A percentile compares a stretch with the other conserved stretches of the same genome.
phyloP scores from a whole-genome alignment of 2,113 vertebrate genomes.

The Protomyctophum bolini region DNA sequence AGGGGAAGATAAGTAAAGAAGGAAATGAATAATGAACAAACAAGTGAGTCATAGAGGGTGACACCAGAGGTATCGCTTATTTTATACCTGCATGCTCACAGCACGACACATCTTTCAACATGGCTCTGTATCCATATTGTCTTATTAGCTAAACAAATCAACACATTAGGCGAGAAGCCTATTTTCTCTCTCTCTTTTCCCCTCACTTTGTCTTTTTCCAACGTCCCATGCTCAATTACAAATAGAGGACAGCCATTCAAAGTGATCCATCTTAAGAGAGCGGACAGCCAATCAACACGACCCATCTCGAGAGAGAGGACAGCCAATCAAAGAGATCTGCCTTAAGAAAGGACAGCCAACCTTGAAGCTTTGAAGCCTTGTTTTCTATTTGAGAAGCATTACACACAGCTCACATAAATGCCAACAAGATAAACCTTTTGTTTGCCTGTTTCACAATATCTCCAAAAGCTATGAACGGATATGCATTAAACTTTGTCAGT shows the following conservation, averaged over 20 bases:
- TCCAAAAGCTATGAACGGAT: no score
- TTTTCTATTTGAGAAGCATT: conserved; percentile 53
- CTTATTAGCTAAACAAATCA: conserved; percentile 12
- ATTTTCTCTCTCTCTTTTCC: background rate
- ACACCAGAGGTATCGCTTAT: no score
- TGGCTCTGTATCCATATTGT: background rate
- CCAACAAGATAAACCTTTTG: no score
- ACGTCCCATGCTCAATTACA: conserved; percentile 33
- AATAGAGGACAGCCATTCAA: conserved; percentile 69
- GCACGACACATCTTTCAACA: background rate
- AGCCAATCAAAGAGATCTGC: conserved; percentile 67
- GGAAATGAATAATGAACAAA: no score
- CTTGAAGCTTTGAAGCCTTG: conserved; percentile 36
- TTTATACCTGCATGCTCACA: background rate
- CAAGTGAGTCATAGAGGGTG: no score
- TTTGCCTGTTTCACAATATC: no score
- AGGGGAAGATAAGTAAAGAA: no score
- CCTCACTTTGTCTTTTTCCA: conserved; percentile 35
- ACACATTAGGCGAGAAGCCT: conserved; percentile 35
- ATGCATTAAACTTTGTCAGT: no score
- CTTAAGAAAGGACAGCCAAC: conserved; percentile 8
- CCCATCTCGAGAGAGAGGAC: conserved; percentile 51
- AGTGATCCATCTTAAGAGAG: conserved; percentile 46
- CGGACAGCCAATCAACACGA: no score
- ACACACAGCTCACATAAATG: conserved; percentile 40